Evolutionary conservation across 2,888 invertebrate genomes (phyloP), one percentile per base, ranked within the genome.

Genomic region (Tipula helvola): DNA sequence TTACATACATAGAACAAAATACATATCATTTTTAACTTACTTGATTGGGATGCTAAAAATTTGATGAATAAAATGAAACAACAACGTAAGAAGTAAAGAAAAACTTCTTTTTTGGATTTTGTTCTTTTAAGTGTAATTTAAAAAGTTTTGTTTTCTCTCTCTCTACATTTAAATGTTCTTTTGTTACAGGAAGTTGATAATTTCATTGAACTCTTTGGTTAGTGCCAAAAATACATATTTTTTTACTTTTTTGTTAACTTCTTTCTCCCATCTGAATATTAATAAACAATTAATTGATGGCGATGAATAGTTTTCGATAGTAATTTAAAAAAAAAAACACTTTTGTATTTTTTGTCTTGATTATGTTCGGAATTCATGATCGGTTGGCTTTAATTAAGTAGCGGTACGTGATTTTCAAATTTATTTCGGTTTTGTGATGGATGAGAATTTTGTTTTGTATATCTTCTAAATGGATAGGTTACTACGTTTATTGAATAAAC

Each of bases 11-110:
- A 44, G 5, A n/a, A 28, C 28, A 28, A 71, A 8, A 71, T 28
- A 28, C 28, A 71, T 71, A 57, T 57, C 16, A 57, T n/a, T 57
- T 57, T 57, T 57, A 57, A 71, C 71, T 71, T 71, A 71, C 28
- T 71, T 71, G 71, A 71, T 71, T 71, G 71, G 71, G 71, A 71
- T 71, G 71, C 71, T 71, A 71, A 71, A 71, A 71, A 71, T 71
- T 71, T 71, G 71, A 71, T 28, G 71, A 71, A 71, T 28, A 71
- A 71, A 71, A 28, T 28, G 71, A 28, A 28, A 71, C 71, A 71
- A n/a, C 71, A 28, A 28, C 28, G 28, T 28, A 28, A 71, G 71
- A 71, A 71, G 71, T 71, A 28, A 71, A 28, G 28, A 28, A 71
- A 71, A 71, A 28, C 28, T 28, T 71, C 13, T 71, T 18, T n/a